Evolutionary conservation across 2,888 invertebrate genomes (phyloP), one percentile per base, ranked within the genome.

Genomic region (Schrankia costaestrigalis): DNA sequence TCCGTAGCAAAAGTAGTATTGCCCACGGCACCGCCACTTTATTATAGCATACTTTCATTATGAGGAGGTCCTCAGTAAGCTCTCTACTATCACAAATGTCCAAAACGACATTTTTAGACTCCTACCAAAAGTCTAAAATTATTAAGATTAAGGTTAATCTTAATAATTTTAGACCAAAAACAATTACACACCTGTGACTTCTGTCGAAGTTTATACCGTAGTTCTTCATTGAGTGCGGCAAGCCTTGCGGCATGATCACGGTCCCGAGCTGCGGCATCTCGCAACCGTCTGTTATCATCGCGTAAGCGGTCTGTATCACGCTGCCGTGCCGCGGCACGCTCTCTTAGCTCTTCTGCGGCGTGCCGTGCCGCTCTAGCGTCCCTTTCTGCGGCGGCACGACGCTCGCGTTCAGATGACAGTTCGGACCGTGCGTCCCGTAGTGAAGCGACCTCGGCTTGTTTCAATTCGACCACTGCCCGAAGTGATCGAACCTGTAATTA

Each of bases 391-490:
- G 90, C 89, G 11, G 91, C 91, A 46, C 97, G 90, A 35, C 93
- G 90, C 58, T 95, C 95, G 8, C 93, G 92, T 67, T 94, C 94
- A 14, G 91, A 91, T 23, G 90, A 82, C 31, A 94, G 88, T 56
- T 94, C 92, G 12, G 92, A 91, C 36, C 93, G 90, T 35, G 92
- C 90, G 60, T 92, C 92, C 26, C 93, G 90, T 27, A 97, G 84
- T 10, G 94, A 92, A 0, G 93, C 92, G 63, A 96, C 91, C 82
- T 98, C 97, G 12, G 93, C 92, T 70, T 95, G 95, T 64, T 95
- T 93, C 65, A 98, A 87, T 59, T 97, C 97, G 41, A 98, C 88
- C 2, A 98, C 97, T 19, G 94, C 93, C 46, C 95, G 91, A 41
- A 98, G 85, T 10, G 97, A 97, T 55, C 58, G 90, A 67, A 75